Conservation (phyloP, 2,797 vertebrate genomes). For the Coluber constrictor region DNA sequence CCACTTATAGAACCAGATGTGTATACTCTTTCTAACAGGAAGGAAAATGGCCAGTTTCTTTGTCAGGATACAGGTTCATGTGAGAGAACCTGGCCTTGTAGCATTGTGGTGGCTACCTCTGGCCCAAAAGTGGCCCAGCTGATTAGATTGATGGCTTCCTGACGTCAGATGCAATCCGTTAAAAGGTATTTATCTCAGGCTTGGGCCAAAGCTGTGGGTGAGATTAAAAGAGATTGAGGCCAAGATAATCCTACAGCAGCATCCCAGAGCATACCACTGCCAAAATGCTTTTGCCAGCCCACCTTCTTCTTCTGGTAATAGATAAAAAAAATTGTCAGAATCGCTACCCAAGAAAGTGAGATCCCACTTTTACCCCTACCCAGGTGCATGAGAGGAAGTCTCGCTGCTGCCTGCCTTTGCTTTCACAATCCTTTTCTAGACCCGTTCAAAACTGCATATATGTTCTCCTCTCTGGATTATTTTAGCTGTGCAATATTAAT, state of each 20-base stretch:
- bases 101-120: constrained; percentile 40
- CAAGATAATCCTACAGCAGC: constrained; percentile 74
- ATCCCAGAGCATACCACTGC: constrained; percentile 69
- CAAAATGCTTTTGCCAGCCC: constrained; percentile 70
- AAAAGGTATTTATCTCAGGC: constrained; percentile 71
- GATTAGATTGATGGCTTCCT: constrained; percentile 71
- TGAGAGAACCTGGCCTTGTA: not conserved
- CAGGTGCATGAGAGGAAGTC: not conserved
- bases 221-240: constrained; percentile 76
- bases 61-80: accelerated
- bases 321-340: not conserved
- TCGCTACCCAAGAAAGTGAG: no score
- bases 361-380: not conserved
- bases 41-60: not conserved
- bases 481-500: constrained; percentile 48
- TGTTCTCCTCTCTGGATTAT: constrained; percentile 32
- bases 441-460: no score
- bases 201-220: constrained; percentile 66
- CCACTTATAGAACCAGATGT: not conserved
- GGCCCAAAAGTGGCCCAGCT: constrained; percentile 58
- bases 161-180: constrained; percentile 70
- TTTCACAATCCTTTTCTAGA: not conserved
- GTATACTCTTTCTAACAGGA: not conserved
- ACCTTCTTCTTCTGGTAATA: constrained; percentile 38
- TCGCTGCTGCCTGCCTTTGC: not conserved